Evolutionary conservation across 2,797 vertebrate species (phyloP).

Genomic region (Diplodus sargus): DNA sequence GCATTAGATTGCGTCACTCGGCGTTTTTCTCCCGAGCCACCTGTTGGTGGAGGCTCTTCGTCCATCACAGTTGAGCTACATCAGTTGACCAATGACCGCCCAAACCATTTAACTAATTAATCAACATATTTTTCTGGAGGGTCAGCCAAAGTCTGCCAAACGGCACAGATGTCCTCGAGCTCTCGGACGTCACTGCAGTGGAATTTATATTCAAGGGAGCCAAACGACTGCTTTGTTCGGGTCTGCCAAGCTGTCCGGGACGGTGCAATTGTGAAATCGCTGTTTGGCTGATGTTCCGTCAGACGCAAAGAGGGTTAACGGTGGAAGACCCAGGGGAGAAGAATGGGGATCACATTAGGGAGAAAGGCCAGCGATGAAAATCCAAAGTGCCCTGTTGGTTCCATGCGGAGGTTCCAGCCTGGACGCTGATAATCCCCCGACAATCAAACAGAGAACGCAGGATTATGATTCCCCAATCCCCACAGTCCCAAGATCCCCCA

Average conservation of each 20-base stretch:
- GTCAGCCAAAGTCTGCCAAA: slow-evolving; percentile 28
- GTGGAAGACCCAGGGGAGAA: slow-evolving; percentile 22
- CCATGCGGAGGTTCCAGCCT: slow-evolving; percentile 54
- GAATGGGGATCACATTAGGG: slow-evolving; percentile 16
- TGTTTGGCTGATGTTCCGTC: neutral
- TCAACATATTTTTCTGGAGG: slow-evolving; percentile 40
- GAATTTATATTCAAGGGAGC: slow-evolving; percentile 36
- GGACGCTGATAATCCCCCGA: slow-evolving; percentile 59
- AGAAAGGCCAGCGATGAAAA: neutral
- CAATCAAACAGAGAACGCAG: slow-evolving; percentile 51
- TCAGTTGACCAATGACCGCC: slow-evolving; percentile 40
- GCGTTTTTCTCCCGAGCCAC: slow-evolving; percentile 25
- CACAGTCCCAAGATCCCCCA: slow-evolving; percentile 51
- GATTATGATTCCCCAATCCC: slow-evolving; percentile 72
- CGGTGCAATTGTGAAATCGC: neutral
- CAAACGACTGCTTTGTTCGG: neutral
- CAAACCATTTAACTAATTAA: slow-evolving; percentile 70
- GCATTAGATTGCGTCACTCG: slow-evolving; percentile 33
- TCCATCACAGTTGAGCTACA: slow-evolving; percentile 57
- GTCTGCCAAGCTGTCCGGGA: slow-evolving; percentile 18
- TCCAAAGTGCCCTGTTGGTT: slow-evolving; percentile 29
- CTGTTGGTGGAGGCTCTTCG: slow-evolving; percentile 23
- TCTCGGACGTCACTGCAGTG: slow-evolving; percentile 20
- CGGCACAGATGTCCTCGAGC: slow-evolving; percentile 61
- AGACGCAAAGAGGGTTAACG: slow-evolving; percentile 33